Evolutionary conservation across 2,797 vertebrate genomes (phyloP), one percentile per base, ranked within the genome.

Genomic region (Anabacerthia variegaticeps): DNA sequence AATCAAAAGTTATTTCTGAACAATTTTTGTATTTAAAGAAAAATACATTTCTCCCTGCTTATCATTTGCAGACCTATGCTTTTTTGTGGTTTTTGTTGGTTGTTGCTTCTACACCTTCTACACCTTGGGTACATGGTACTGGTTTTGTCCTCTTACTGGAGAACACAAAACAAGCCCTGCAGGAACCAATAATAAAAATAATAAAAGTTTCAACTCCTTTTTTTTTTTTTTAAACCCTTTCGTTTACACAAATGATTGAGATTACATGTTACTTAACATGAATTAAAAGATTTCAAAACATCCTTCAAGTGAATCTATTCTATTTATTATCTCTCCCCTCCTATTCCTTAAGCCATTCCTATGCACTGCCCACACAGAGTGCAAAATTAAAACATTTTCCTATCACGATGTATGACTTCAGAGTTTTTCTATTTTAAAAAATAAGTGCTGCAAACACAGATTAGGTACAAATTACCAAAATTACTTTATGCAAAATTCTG

Each of bases 21-120:
- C 23, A 56, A 26, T 24, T 88, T 88, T 84, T 76, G 3, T 62
- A 32, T 93, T 73, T 73, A 26, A 85, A 93, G 59, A 90, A 19
- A 95, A 90, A 65, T n/a, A 71, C 5, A 54, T 92, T 92, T 30
- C 80, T 85, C 8, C 18, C 48, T 63, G 18, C n/a, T 84, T 87
- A 61, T 79, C 6, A 41, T 85, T 79, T 93, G 24, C 30, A 87
- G 52, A 22, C 56, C 12, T 27, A 39, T 2, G 1, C 5, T 63
- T 55, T 87, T 79, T 48, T 63, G 11, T 55, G 28, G 52, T 75
- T 92, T 36, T 92, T 65, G 10, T 32, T 81, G 49, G 61, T 66
- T 81, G 21, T 44, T 7, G 0, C 37, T 92, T 30, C 48, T 82
- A 23, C 16, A n/a, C n/a, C n/a, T n/a, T n/a, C n/a, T n/a, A 7